Conservation (phyloP, 2,797 vertebrate genomes). For the Todus mexicanus region DNA sequence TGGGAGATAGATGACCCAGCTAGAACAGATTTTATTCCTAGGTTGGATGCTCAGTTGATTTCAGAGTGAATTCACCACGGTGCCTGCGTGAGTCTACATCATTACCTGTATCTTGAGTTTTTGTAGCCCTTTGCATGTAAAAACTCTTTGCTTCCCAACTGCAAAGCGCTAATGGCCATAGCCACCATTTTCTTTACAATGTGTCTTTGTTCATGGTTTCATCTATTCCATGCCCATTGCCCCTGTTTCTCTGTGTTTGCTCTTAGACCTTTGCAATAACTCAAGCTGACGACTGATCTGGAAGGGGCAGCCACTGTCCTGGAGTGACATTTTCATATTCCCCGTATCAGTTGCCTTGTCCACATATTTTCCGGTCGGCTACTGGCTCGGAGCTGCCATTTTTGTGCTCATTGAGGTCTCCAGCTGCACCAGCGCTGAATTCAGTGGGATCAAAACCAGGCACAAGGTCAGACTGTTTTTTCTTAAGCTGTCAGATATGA, state of each 20-base stretch:
- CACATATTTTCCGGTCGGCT: background rate
- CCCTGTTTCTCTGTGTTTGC: background rate
- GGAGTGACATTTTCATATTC: background rate
- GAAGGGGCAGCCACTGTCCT: background rate
- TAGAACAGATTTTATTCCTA: background rate
- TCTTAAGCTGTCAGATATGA: conserved; percentile 32
- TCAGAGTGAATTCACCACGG: background rate
- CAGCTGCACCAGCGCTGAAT: background rate
- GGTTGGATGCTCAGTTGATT: background rate
- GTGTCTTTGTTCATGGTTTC: background rate
- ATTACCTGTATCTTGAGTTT: background rate
- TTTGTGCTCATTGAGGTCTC: background rate
- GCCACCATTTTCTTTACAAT: background rate
- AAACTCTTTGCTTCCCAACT: background rate
- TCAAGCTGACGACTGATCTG: background rate
- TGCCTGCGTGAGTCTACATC: background rate
- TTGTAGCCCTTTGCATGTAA: background rate
- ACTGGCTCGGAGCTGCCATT: conserved; percentile 11
- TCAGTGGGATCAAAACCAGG: background rate
- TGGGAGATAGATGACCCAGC: background rate
- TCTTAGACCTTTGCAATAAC: background rate
- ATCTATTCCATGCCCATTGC: background rate
- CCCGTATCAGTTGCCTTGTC: background rate
- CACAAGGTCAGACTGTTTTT: background rate
- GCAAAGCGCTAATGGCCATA: background rate